Evolutionary conservation across 2,797 vertebrate species (phyloP), one percentile per base, ranked within the genome.

Genomic region (Adelosebastes latens): DNA sequence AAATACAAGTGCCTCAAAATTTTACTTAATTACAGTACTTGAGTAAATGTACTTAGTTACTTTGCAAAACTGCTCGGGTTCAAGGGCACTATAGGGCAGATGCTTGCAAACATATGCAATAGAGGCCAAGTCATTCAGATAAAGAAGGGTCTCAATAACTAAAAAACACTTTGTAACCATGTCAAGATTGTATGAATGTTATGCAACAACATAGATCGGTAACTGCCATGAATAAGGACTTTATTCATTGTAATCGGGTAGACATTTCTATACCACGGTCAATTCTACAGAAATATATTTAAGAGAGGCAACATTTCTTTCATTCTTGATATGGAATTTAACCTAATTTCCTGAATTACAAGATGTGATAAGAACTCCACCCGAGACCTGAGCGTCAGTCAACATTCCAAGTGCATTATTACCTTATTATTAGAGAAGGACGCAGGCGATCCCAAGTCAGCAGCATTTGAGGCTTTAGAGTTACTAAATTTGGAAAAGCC

Each of bases 401-500:
- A 82, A 80, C 84, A 86, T 86, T 85, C 84, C 85, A 85, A 63
- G 25, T 27, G 55, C 72, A 88, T 92, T 83, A 85, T 66, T 74
- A 72, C 65, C 5, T 55, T 65, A 81, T 87, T 77, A 71, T 87
- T 74, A 71, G 56, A 87, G 59, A 83, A 73, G 67, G 61, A 83
- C 52, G 76, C 80, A 74, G 69, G 52, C 62, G 3, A 68, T 94
- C 93, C 86, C 90, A 93, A 92, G 89, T 95, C 93, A 94, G 94
- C 93, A 90, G 75, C 86, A 90, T 87, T 88, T 74, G 52, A 93
- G 81, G 67, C 87, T 85, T 87, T 75, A 77, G 75, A 89, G 82
- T 76, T 89, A 84, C 95, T 96, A 95, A 93, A 94, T 95, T 94
- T 95, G 89, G 93, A 93, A 90, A 92, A 88, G 92, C 76, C 58